Base-by-base conservation (phyloP, 30 jellyfish, hydroid and myxozoan species). In the Turritopsis rubra region DNA sequence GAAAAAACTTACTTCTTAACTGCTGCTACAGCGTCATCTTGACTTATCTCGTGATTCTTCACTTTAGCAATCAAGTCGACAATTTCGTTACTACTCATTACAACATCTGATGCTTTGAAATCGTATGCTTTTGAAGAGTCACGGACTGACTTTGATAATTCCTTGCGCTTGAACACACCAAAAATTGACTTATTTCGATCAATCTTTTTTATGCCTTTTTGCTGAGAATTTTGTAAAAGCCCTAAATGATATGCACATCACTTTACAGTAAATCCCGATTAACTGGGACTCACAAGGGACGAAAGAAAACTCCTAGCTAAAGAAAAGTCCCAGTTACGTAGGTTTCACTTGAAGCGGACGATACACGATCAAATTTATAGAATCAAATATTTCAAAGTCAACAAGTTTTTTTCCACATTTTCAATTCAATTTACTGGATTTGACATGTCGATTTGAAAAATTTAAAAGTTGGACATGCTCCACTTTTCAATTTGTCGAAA, bases 81-180 rank as follows among this genome's bases (percentile, higher is more conserved):
- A 74, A 92, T 66, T 66, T 92, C 93, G 21, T 80, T 73, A 53
- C 84, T 95, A 8, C 86, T 29, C 84, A 92, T 7, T 23, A 88
- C 85, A 21, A 92, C 79, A 53, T 92, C 98, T 24, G 87, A 73
- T 19, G 98, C 98, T 75, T 79, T 83, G 75, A 86, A 83, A 1
- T 80, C 87, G 65, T 31, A 80, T 8, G 87, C 21, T 52, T 80
- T 65, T 4, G 26, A 8, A 16, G 41, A 28, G 1, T 77, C 85
- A 13, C 28, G 22, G 18, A 29, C 30, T 77, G 29, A n/a, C 21
- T 77, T 77, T 29, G 71, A n/a, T 77, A 25, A 53, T 19, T 77
- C 85, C 25, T 77, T 77, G n/a, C 72, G 41, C 53, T 77, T 77
- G 53, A 77, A 77, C 0, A 77, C 71, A 18, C 71, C 71, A 29